Evolutionary conservation across 2,797 vertebrate genomes (phyloP), one percentile per base, ranked within the genome.

Genomic region (Sebastes itinus): DNA sequence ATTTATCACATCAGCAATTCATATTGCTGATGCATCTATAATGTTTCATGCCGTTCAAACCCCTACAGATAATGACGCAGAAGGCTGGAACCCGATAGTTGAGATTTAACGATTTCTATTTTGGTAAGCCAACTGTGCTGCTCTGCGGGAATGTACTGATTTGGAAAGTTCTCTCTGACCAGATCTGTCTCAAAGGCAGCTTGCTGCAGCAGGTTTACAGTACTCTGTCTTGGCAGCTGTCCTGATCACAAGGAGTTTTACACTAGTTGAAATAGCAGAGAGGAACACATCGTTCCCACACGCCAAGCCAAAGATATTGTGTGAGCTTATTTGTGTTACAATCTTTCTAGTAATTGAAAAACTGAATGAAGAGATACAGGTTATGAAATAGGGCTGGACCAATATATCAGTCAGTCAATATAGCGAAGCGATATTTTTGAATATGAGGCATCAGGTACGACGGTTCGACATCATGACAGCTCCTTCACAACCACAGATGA

Each of bases 71-170:
- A 68, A 38, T 80, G 75, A 81, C 35, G 23, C 61, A 81, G 64
- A 72, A 38, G 66, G 33, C 30, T 54, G 85, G 69, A 92, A 92
- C 70, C n/a, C 6, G 89, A 91, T 86, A 87, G 67, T 72, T 16
- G 54, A 73, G 80, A 92, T 92, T 93, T 89, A 88, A 94, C 38
- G 27, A 90, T 90, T 87, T 92, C 93, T 95, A 94, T 95, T 95
- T 94, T 72, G 68, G 93, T 72, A 38, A 89, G 69, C 85, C 93
- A 95, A 89, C 87, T 93, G 92, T 93, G 86, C 59, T 64, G 56
- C 46, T 4, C 71, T 22, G 73, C 54, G 75, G 77, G 81, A 91
- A 88, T 89, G 89, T 86, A 86, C 86, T 84, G 80, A 92, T 90
- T 87, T 90, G 87, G 85, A 92, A 91, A 87, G 72, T 88, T 77